These are phyloP conservation scores for Amphimedon queenslandica DNA, from an alignment of 37 sponge, comb jelly and placozoan species.

Conservation along the genomic window DNA sequence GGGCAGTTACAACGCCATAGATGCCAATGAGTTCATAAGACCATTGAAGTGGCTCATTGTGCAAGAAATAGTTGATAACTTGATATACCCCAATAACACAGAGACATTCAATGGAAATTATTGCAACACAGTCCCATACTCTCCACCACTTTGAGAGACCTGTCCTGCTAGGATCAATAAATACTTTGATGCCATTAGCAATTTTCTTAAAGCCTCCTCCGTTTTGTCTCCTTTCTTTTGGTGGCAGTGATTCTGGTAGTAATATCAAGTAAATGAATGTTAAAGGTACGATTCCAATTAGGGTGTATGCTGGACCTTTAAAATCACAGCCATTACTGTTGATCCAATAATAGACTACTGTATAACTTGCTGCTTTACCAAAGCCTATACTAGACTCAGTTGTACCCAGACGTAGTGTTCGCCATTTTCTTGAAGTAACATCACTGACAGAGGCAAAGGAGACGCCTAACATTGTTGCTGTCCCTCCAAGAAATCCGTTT, in stretches of 20 bases:
- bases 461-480: background rate
- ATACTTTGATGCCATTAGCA: slow-evolving; percentile 27
- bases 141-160: slow-evolving; percentile 26
- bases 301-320: background rate
- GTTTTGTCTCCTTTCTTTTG: background rate
- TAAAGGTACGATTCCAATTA: background rate
- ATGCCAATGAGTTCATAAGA: slow-evolving; percentile 21
- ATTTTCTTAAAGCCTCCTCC: background rate
- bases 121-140: slow-evolving; percentile 30
- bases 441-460: background rate
- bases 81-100: slow-evolving; percentile 6
- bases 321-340: slow-evolving; percentile 31
- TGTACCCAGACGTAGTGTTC: slow-evolving; percentile 39
- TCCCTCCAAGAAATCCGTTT: background rate
- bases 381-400: slow-evolving; percentile 2
- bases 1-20: background rate
- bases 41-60: slow-evolving; percentile 41
- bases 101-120: background rate
- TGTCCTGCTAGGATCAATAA: slow-evolving; percentile 12
- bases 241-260: slow-evolving; percentile 34
- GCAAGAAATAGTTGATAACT: slow-evolving; percentile 22
- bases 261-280: slow-evolving; percentile 28
- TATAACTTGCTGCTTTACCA: slow-evolving; percentile 3
- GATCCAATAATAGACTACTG: slow-evolving; percentile 22
- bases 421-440: slow-evolving; percentile 11